Conservation (phyloP, 2,888 invertebrate species). For the Mimumesa dahlbomi region DNA sequence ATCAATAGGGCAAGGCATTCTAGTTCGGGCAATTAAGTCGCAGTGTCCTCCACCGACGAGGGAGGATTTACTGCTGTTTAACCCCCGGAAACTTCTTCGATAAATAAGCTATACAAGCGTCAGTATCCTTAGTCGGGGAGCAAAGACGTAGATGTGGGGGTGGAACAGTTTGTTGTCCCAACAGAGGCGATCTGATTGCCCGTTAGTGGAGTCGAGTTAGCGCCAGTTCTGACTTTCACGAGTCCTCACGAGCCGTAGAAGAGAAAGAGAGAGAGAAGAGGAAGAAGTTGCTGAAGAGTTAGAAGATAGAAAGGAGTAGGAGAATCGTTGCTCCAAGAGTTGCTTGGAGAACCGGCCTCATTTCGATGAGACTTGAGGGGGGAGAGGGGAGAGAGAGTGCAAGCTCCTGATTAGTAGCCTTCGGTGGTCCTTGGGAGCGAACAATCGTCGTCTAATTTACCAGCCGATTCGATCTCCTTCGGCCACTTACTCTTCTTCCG, state of each 20-base stretch:
- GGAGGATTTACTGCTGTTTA: slow-evolving; percentile 77
- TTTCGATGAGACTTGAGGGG: slow-evolving; percentile 51
- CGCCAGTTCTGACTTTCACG: slow-evolving; percentile 70
- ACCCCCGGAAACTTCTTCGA: slow-evolving; percentile 77
- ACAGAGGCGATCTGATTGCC: slow-evolving; percentile 79
- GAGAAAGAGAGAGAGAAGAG: slow-evolving; percentile 15
- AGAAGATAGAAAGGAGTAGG: slow-evolving; percentile 10
- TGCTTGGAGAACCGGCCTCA: slow-evolving; percentile 51
- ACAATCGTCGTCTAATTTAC: slow-evolving; percentile 68
- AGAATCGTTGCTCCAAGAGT: slow-evolving; percentile 52
- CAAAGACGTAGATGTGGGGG: slow-evolving; percentile 31
- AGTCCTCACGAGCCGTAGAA: slow-evolving; percentile 55
- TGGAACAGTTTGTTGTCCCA: slow-evolving; percentile 74
- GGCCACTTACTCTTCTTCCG: slow-evolving; percentile 41
- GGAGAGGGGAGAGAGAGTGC: slow-evolving; percentile 46
- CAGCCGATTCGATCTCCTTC: slow-evolving; percentile 55
- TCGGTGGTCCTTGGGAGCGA: slow-evolving; percentile 49
- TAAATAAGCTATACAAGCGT: slow-evolving; percentile 76
- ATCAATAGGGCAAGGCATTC: slow-evolving; percentile 65
- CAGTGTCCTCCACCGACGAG: slow-evolving; percentile 64
- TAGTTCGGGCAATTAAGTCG: slow-evolving; percentile 73
- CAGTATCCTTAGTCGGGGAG: slow-evolving; percentile 19
- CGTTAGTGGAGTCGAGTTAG: slow-evolving; percentile 75
- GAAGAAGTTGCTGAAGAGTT: too few relatives aligned
- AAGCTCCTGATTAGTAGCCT: slow-evolving; percentile 70